Evolutionary conservation across 2,888 invertebrate species (phyloP), one percentile per base, ranked within the genome.

Genomic region (Eristalinus aeneus): DNA sequence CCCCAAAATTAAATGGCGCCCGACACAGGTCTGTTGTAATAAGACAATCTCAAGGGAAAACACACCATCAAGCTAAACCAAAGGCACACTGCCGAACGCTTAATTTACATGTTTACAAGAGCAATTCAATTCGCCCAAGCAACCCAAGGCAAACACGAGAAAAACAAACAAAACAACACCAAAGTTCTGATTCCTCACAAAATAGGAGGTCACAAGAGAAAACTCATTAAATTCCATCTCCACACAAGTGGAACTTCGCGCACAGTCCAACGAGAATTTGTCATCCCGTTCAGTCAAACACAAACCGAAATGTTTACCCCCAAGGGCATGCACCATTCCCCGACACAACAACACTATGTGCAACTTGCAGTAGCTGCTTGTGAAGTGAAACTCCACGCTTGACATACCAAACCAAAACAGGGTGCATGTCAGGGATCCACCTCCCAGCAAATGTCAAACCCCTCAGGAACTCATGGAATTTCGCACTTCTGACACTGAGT

Each of bases 401-500:
- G 16, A 6, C 71, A 75, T 27, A 12, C 36, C 10, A 32, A 64
- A 23, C 56, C n/a, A 72, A 71, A 79, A 20, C 78, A 58, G 67
- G 58, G 32, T 32, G 34, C 73, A 65, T 46, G 46, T 46, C 46
- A 12, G 22, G 16, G 34, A 76, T 46, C 75, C 75, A 76, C 75
- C 72, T 56, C 63, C 56, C 75, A 58, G 36, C 75, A 84, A 80
- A 84, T 84, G 84, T 80, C 75, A 60, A 71, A 68, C 75, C 67
- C 63, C 71, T 39, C 63, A 80, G 71, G 71, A 67, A 80, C 68
- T 75, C 72, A 27, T 76, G 67, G 39, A 80, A 84, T 75, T 80
- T 80, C 71, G 71, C 84, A 85, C 75, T 80, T 9, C 71, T 84
- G 84, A 84, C 84, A 79, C 46, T n/a, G 36, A 78, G 69, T 67